Base-by-base conservation (phyloP, 2,113 vertebrate genomes). In the Phylloscopus whistleri region DNA sequence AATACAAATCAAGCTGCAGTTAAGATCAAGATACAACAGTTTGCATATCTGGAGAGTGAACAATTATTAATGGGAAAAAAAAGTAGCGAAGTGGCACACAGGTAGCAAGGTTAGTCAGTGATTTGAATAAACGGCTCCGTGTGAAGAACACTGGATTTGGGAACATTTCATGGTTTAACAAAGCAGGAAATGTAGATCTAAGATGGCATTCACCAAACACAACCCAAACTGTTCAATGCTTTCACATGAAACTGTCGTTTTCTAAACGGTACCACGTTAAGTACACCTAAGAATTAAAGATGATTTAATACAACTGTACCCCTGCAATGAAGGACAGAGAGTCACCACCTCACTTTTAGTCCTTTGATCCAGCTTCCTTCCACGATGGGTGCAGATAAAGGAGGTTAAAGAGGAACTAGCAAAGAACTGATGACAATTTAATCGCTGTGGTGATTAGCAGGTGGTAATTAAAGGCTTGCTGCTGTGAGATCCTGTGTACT, bases 1-100 rank as follows among this genome's bases (percentile, higher is more conserved):
- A 94, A 89, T 70, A 52, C 43, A 87, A 89, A 96, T 94, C 81
- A 91, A 91, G 56, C 48, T 51, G 43, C 44, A 33, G 86, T 52
- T 66, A 51, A 94, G 86, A 79, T 87, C 78, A 85, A 89, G 91
- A 81, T 5, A 63, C 16, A 80, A 74, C 13, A 11, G 72, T 75
- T 94, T 84, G 64, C 66, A 24, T 73, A 43, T 39, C 58, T 55
- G 46, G 41, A 68, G 59, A 64, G n/a, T 8, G 7, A 56, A 31
- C 0, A 0, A 12, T 51, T 74, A 49, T 53, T 31, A 64, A n/a
- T 0, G 0, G 39, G 4, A 7, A 16, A 58, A n/a, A 58, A 28
- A 35, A 19, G 75, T 20, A 56, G n/a, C 16, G 1, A 90, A 84
- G 76, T 23, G 35, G 27, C 35, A 33, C 49, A 41, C 6, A 31